phyloP scores from a whole-genome alignment of 2,797 vertebrate species.

The Sus cebifrons region DNA sequence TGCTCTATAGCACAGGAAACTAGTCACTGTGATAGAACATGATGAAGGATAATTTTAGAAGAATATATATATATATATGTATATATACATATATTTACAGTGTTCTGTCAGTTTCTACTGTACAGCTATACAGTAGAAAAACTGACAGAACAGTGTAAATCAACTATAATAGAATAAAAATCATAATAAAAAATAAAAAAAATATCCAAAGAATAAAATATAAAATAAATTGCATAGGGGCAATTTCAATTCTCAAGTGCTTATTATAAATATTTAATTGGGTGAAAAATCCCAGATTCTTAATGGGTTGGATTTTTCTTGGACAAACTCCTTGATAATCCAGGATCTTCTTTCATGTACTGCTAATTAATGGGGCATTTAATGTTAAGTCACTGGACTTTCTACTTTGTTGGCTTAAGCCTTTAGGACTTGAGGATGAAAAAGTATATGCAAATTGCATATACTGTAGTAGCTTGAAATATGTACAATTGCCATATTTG shows the following conservation, averaged over 20 bases:
- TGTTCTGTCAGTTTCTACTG: no score
- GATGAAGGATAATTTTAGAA: no score
- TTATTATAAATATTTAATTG: conserved; percentile 7
- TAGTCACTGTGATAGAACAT: no score
- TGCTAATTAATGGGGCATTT: not conserved
- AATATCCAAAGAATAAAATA: no score
- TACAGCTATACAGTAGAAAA: no score
- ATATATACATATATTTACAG: no score
- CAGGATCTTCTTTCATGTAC: not conserved
- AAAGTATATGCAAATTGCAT: not conserved
- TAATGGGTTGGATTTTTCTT: not conserved
- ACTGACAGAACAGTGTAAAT: no score
- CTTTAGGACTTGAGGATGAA: not conserved
- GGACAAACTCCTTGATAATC: not conserved
- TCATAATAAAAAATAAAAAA: no score
- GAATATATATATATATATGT: no score
- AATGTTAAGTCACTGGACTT: not conserved
- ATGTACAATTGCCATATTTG: not conserved
- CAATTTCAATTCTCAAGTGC: not conserved
- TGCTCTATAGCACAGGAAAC: no score
- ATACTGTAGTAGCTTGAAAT: not conserved
- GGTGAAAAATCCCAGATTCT: not conserved
- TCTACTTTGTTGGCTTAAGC: not conserved
- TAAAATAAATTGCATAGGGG: no score
- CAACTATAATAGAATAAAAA: no score